Percentiles rank a stretch among this genome's conserved stretches.
Evolutionary conservation across 2,797 vertebrate species (phyloP).

Genomic region (Ptychobarbus kaznakovi): DNA sequence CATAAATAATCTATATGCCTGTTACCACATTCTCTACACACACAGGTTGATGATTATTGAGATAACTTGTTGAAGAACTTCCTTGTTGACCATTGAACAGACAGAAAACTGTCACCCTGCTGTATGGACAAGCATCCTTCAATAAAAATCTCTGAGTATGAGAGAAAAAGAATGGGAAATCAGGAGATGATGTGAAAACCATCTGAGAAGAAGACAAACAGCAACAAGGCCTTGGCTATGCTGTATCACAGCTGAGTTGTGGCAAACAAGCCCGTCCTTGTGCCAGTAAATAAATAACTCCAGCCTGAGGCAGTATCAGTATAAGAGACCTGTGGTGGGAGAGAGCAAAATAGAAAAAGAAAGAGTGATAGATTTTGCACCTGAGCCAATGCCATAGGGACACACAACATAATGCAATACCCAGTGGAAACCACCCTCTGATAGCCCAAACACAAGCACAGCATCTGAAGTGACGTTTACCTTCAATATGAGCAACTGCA

Average conservation of each 20-base stretch:
- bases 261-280: constrained; percentile 50
- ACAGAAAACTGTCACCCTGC: background rate
- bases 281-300: constrained; percentile 32
- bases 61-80: background rate
- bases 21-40: background rate
- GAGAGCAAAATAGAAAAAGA: constrained; percentile 1
- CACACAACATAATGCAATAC: constrained; percentile 64
- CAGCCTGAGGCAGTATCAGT: constrained; percentile 22
- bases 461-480: constrained; percentile 48
- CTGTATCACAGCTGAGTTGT: constrained; percentile 10
- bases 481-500: constrained; percentile 7
- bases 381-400: constrained; percentile 56
- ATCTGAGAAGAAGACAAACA: background rate
- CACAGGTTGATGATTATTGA: background rate
- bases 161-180: background rate
- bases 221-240: background rate
- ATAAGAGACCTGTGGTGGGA: constrained; percentile 21
- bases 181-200: background rate
- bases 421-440: constrained; percentile 49
- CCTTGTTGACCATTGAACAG: background rate
- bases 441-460: constrained; percentile 41
- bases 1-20: background rate
- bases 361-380: constrained; percentile 28
- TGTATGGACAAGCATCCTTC: background rate
- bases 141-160: background rate